A percentile compares a stretch with the other conserved stretches of the same genome.
These are phyloP conservation scores for Bursaphelenchus okinawaensis DNA, from an alignment of 2,888 invertebrate genomes.

Conservation along the genomic window DNA sequence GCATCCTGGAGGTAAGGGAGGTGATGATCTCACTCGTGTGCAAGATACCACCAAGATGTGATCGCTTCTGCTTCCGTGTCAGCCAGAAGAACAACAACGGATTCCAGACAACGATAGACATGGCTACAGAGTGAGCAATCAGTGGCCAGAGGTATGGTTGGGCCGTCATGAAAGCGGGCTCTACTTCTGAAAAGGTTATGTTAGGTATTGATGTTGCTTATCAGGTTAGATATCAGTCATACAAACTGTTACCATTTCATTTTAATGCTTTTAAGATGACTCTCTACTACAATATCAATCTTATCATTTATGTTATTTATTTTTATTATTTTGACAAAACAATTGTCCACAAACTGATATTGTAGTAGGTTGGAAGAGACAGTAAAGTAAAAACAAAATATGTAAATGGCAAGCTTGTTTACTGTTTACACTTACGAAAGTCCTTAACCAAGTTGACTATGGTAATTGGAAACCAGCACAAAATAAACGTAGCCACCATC, in stretches of 20 bases:
- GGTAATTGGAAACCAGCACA: slow-evolving; percentile 55
- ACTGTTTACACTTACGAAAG: slow-evolving; percentile 53
- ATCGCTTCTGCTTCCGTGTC: slow-evolving; percentile 54
- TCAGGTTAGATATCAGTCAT: background rate
- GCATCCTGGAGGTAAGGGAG: slow-evolving; percentile 32
- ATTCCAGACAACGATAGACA: slow-evolving; percentile 56
- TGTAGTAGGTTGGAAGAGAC: too few relatives aligned
- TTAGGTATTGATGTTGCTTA: background rate
- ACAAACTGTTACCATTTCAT: too few relatives aligned
- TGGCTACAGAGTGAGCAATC: slow-evolving; percentile 53
- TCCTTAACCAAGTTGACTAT: slow-evolving; percentile 53
- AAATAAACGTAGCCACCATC: slow-evolving; percentile 69
- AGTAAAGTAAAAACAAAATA: background rate
- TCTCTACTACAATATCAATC: too few relatives aligned
- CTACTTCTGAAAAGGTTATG: slow-evolving; percentile 43
- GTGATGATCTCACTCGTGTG: slow-evolving; percentile 49
- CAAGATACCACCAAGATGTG: slow-evolving; percentile 46
- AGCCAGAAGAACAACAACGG: slow-evolving; percentile 57
- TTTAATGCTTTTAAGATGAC: background rate
- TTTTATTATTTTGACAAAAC: too few relatives aligned
- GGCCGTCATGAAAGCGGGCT: slow-evolving; percentile 40
- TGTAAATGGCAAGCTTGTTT: too few relatives aligned
- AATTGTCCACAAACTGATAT: too few relatives aligned
- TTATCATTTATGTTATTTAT: too few relatives aligned
- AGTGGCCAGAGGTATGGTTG: slow-evolving; percentile 55